Evolutionary conservation across 2,113 vertebrate genomes (phyloP).

Genomic region (Anser cygnoides): DNA sequence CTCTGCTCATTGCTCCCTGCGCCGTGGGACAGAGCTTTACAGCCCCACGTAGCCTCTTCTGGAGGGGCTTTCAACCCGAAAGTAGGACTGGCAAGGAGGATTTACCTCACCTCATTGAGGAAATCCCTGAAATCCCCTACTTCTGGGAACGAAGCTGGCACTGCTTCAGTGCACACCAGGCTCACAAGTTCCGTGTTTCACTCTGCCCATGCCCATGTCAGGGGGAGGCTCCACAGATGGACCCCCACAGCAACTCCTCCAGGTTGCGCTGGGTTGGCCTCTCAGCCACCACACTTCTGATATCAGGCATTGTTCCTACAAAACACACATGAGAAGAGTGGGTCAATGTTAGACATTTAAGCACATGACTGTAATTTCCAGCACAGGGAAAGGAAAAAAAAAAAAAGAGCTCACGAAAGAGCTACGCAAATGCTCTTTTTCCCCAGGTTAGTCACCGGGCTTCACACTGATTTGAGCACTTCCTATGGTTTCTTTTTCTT

Average conservation of each 20-base stretch:
- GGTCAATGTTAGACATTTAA: not conserved
- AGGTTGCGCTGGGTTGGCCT: rapidly evolving
- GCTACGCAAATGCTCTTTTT: not conserved
- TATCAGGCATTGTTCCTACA: rapidly evolving
- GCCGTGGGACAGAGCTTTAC: rapidly evolving
- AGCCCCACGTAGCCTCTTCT: rapidly evolving
- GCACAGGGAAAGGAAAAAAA: not conserved
- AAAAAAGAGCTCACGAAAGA: not conserved
- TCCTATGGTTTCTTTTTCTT: not conserved
- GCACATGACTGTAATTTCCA: not conserved
- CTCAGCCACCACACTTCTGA: rapidly evolving
- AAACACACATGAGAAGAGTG: not conserved
- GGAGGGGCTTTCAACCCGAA: not conserved
- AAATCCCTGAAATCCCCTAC: not conserved
- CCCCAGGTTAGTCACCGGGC: not conserved
- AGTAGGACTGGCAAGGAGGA: not conserved
- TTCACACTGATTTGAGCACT: not conserved
- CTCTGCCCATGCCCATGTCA: rapidly evolving
- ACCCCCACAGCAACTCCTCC: not conserved
- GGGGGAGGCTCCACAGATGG: rapidly evolving
- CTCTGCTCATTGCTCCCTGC: not conserved
- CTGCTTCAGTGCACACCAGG: not conserved
- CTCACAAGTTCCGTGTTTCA: not conserved
- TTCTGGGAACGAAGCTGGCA: not conserved
- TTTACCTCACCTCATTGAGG: not conserved